phyloP scores from a whole-genome alignment of 2,797 vertebrate genomes.

The Balearica regulorum region DNA sequence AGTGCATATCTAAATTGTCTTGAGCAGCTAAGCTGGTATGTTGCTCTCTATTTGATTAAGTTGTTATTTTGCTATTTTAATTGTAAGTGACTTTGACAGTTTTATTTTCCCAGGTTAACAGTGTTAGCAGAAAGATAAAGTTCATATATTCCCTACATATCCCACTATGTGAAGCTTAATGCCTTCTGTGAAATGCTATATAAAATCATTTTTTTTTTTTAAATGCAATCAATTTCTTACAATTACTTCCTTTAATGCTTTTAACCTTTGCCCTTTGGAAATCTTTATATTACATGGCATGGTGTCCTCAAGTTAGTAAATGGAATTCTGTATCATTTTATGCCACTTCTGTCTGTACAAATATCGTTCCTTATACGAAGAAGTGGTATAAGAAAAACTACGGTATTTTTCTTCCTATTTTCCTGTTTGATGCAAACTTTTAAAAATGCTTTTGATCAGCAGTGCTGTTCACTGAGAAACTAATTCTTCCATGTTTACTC shows the following conservation, averaged over 20 bases:
- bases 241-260: neutral
- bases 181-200: neutral
- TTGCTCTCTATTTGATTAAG: slow-evolving; percentile 4
- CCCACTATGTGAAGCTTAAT: neutral
- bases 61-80: slow-evolving; percentile 18
- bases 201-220: neutral
- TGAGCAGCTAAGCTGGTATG: neutral
- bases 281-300: neutral
- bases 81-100: slow-evolving; percentile 27
- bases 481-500: neutral
- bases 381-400: neutral
- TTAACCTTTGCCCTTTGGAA: neutral
- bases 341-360: neutral
- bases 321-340: neutral
- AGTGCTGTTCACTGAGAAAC: neutral
- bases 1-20: neutral
- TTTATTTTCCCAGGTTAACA: slow-evolving; percentile 24
- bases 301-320: neutral
- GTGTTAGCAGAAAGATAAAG: neutral
- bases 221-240: neutral
- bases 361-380: neutral
- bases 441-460: neutral
- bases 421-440: neutral
- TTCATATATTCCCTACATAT: neutral
- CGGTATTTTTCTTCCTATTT: neutral